phyloP scores from a whole-genome alignment of 2,113 vertebrate genomes.

The Pantherophis guttatus region DNA sequence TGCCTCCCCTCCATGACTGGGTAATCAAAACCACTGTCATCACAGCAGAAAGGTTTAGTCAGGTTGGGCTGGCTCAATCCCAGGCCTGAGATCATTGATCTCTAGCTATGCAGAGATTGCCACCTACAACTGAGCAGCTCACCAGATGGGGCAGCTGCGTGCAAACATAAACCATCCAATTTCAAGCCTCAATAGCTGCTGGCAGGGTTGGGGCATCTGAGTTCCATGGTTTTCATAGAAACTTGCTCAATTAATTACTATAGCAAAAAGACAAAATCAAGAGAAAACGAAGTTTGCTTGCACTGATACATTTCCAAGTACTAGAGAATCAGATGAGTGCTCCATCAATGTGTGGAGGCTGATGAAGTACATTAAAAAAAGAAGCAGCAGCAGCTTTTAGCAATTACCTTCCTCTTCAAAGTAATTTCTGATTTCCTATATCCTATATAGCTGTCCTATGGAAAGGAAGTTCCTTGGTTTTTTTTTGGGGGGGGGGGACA shows the following conservation, averaged over 20 bases:
- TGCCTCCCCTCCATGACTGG: not conserved
- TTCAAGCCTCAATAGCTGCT: not conserved
- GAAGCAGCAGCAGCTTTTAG: not conserved
- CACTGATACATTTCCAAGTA: slow-evolving; percentile 35
- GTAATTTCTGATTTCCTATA: slow-evolving; percentile 23
- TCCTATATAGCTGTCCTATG: not conserved
- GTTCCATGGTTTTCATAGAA: not conserved
- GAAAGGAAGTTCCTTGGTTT: not conserved
- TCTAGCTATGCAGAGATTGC: not conserved
- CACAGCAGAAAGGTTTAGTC: not conserved
- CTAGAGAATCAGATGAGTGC: not conserved
- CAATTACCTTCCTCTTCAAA: slow-evolving; percentile 12
- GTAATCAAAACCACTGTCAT: not conserved
- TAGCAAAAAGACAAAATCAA: not conserved
- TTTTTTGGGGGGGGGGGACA: slow-evolving; percentile 6
- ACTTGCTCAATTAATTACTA: not conserved
- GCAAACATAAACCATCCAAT: not conserved
- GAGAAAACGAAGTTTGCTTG: slow-evolving; percentile 27
- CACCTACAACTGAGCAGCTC: not conserved
- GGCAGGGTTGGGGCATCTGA: not conserved
- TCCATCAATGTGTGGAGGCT: not conserved
- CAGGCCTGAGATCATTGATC: not conserved
- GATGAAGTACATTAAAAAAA: slow-evolving; percentile 8
- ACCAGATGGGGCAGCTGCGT: not conserved
- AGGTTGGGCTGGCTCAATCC: not conserved